Percentiles rank a stretch among this genome's conserved stretches.
Conservation (phyloP, 2,797 vertebrate species). For the Mormyrops boulengeri region DNA sequence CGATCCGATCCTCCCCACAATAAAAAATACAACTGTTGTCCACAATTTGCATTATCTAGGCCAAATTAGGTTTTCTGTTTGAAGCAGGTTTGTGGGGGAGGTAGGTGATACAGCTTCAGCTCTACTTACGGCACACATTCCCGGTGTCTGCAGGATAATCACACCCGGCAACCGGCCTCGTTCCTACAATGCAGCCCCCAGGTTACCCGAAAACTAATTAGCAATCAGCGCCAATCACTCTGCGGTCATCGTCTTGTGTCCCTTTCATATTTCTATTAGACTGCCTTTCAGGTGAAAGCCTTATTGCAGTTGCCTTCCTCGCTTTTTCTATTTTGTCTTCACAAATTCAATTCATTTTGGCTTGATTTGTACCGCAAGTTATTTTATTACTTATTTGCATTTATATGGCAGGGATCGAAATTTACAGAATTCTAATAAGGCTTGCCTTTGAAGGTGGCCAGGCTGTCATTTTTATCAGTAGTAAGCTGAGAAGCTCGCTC, state of each 20-base stretch:
- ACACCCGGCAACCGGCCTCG: not conserved
- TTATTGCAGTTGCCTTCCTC: constrained; percentile 10
- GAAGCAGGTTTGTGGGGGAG: not conserved
- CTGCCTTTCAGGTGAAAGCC: not conserved
- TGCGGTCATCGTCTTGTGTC: not conserved
- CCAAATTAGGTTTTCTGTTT: not conserved
- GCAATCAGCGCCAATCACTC: not conserved
- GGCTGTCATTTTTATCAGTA: constrained; percentile 20
- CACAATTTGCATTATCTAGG: not conserved
- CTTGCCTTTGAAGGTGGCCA: constrained; percentile 14
- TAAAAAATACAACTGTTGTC: not conserved
- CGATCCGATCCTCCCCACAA: not conserved
- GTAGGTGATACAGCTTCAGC: not conserved
- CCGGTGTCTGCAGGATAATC: not conserved
- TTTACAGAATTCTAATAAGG: constrained; percentile 31
- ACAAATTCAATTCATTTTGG: constrained; percentile 28
- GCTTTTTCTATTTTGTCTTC: constrained; percentile 11
- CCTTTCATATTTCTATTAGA: constrained; percentile 20
- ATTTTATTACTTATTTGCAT: constrained; percentile 37
- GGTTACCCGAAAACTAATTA: constrained; percentile 19
- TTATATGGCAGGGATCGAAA: constrained; percentile 29
- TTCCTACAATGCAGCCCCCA: not conserved
- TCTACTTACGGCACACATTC: not conserved
- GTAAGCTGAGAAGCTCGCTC: constrained; percentile 10
- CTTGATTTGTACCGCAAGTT: constrained; percentile 23